A percentile compares a stretch with the other conserved stretches of the same genome.
phyloP scores from a whole-genome alignment of 2,888 invertebrate genomes.

The Nymphalis urticae region DNA sequence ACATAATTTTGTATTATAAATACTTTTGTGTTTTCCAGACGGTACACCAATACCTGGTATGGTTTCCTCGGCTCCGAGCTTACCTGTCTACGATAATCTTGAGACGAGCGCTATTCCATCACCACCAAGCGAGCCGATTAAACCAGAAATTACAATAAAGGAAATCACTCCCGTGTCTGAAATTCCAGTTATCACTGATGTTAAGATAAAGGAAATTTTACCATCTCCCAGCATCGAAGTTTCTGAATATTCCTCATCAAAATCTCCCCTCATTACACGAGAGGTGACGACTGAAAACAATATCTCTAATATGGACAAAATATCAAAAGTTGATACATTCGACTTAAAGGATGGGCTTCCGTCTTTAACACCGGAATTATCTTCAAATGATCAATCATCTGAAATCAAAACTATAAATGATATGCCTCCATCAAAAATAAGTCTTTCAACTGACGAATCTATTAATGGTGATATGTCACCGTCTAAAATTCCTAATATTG shows the following conservation, averaged over 20 bases:
- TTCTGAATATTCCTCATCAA: conserved; percentile 68
- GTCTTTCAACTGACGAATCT: conserved; percentile 64
- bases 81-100: conserved; percentile 46
- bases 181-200: conserved; percentile 70
- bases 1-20: too few species aligned
- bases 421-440: conserved; percentile 65
- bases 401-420: conserved; percentile 49
- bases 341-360: conserved; percentile 54
- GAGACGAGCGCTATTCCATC: conserved; percentile 46
- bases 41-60: conserved; percentile 63
- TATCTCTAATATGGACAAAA: conserved; percentile 42
- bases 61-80: conserved; percentile 48
- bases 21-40: conserved; percentile 53
- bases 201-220: conserved; percentile 73
- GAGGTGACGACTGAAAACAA: conserved; percentile 69
- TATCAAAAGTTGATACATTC: conserved; percentile 53
- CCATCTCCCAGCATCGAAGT: conserved; percentile 67
- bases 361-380: conserved; percentile 45
- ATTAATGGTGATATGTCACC: conserved; percentile 62
- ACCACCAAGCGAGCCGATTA: conserved; percentile 54
- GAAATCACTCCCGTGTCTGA: conserved; percentile 82
- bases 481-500: conserved; percentile 53
- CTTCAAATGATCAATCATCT: conserved; percentile 37
- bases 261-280: conserved; percentile 69
- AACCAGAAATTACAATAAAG: conserved; percentile 79